These are phyloP conservation scores for Nyctalus aviator DNA, from an alignment of 2,797 vertebrate species.

Conservation along the genomic window DNA sequence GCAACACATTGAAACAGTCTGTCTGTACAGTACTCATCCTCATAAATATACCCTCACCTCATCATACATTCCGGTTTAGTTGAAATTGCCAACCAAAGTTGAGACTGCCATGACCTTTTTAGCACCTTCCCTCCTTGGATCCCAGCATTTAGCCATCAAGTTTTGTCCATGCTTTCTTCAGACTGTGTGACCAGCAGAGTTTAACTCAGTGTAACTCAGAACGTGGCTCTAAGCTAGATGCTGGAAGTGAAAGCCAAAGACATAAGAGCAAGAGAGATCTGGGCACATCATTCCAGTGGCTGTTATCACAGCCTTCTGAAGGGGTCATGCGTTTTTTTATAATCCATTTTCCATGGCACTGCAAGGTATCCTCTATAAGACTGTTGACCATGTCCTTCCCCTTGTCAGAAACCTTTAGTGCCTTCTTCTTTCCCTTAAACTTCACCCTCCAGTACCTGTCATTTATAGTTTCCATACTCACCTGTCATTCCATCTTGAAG, in stretches of 20 bases:
- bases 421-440: not conserved
- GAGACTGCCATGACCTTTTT: conserved; percentile 21
- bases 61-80: not conserved
- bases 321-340: not conserved
- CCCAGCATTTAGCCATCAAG: not conserved
- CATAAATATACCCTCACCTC: not conserved
- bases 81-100: conserved; percentile 47
- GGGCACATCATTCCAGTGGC: not conserved
- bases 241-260: not conserved
- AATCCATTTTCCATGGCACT: not conserved
- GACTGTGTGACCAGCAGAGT: not conserved
- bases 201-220: not conserved
- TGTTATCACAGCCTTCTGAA: not conserved
- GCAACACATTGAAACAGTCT: not conserved
- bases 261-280: not conserved
- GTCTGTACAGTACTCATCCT: not conserved
- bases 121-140: not conserved
- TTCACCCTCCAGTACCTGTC: not conserved
- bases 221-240: not conserved
- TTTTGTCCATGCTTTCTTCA: not conserved
- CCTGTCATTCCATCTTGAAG: not conserved
- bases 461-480: not conserved
- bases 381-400: not conserved
- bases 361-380: not conserved
- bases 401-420: not conserved